A percentile compares a stretch with the other conserved stretches of the same genome.
Evolutionary conservation across 1,140 invertebrate genomes (phyloP).

Genomic region (Philopotamus ludificatus): DNA sequence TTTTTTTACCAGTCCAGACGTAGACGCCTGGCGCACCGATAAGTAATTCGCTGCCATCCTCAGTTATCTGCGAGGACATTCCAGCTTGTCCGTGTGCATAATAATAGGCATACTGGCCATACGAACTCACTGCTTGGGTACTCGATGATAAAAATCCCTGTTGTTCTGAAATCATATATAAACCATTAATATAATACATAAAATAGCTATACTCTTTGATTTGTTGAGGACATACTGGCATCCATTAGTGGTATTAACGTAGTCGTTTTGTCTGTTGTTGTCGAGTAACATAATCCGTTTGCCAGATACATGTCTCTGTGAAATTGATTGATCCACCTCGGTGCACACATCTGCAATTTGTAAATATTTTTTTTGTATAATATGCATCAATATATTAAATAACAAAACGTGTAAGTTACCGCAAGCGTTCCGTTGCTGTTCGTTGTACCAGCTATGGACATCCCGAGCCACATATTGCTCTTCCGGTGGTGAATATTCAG

Average conservation of each 20-base stretch:
- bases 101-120: not conserved
- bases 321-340: slow-evolving; percentile 2
- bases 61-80: slow-evolving; percentile 53
- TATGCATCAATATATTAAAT: too few species aligned
- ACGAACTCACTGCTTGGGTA: too few species aligned
- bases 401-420: not conserved
- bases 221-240: not conserved
- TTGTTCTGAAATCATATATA: too few species aligned
- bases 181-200: too few species aligned
- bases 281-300: not conserved
- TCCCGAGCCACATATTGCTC: slow-evolving; percentile 10
- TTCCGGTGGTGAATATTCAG: slow-evolving; percentile 13
- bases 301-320: not conserved
- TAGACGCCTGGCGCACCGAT: slow-evolving; percentile 48
- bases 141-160: too few species aligned
- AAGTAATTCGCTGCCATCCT: slow-evolving; percentile 51
- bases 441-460: not conserved
- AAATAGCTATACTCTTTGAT: too few species aligned
- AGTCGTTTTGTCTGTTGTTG: not conserved
- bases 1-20: not conserved
- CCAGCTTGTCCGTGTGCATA: slow-evolving; percentile 47
- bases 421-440: not conserved
- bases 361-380: too few species aligned
- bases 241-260: not conserved
- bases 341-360: not conserved